Conservation (phyloP, 1,140 invertebrate genomes). For the Caerostris extrusa region DNA sequence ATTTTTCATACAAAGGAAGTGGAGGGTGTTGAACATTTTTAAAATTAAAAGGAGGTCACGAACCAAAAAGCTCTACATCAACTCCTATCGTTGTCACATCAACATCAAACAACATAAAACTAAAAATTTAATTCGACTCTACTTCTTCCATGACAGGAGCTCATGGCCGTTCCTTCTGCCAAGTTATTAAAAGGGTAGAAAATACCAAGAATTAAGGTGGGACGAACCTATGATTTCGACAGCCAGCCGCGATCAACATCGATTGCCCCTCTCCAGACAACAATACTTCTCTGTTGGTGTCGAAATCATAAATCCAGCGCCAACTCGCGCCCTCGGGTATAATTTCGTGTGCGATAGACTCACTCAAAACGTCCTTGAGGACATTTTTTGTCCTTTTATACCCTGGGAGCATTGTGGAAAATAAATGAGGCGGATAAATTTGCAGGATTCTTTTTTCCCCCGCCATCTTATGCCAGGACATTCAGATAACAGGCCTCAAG, state of each 20-base stretch:
- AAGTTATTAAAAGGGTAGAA: no score
- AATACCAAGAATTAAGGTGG: no score
- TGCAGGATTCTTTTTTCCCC: neutral
- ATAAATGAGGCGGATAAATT: slow-evolving; percentile 55
- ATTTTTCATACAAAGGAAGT: no score
- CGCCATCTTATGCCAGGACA: neutral
- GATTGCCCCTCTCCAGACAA: neutral
- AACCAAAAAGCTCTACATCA: no score
- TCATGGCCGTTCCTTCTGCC: no score
- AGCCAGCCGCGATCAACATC: neutral
- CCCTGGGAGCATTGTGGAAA: neutral
- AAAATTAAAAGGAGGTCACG: no score
- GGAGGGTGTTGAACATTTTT: no score
- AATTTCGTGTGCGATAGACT: neutral
- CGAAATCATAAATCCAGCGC: neutral
- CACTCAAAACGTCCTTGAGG: slow-evolving; percentile 8
- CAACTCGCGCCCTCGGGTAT: neutral
- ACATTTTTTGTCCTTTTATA: neutral
- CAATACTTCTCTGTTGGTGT: neutral
- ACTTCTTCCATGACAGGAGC: no score
- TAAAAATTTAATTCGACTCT: no score
- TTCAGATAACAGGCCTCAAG: neutral
- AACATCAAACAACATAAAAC: no score
- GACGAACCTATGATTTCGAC: no score
- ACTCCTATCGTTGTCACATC: no score